These are phyloP conservation scores for Anagrus nilaparvatae DNA, from an alignment of 1,140 invertebrate species.

Conservation along the genomic window DNA sequence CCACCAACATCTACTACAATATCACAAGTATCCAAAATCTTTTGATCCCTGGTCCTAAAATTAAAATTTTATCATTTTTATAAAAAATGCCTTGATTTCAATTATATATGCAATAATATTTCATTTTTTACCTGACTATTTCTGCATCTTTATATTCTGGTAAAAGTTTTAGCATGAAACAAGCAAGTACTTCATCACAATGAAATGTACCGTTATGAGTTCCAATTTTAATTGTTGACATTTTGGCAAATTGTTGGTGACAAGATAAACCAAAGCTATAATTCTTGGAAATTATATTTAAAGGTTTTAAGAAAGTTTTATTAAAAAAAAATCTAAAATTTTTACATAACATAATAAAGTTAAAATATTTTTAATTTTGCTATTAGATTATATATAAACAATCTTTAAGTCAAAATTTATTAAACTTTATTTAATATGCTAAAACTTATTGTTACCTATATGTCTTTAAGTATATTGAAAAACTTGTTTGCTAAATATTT, in stretches of 20 bases:
- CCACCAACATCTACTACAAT: constrained; percentile 96
- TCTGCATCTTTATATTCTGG: constrained; percentile 71
- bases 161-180: constrained; percentile 77
- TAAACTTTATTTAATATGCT: too few species aligned
- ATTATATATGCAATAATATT: neutral
- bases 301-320: too few species aligned
- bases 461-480: too few species aligned
- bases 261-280: too few species aligned
- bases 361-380: too few species aligned
- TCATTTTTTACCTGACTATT: constrained; percentile 60
- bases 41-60: constrained; percentile 48
- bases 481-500: too few species aligned
- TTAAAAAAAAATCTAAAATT: too few species aligned
- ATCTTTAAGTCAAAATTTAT: too few species aligned
- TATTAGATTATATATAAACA: too few species aligned
- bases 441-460: too few species aligned
- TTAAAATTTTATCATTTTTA: constrained; percentile 2
- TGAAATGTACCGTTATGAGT: constrained; percentile 82
- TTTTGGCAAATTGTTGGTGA: constrained; percentile 1
- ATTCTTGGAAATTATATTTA: too few species aligned
- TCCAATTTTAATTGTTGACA: constrained; percentile 48
- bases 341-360: too few species aligned
- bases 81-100: neutral
- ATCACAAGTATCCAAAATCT: constrained; percentile 71
- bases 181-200: constrained; percentile 92